Evolutionary conservation across 2,113 vertebrate genomes (phyloP).

Genomic region (Zapus hudsonius): DNA sequence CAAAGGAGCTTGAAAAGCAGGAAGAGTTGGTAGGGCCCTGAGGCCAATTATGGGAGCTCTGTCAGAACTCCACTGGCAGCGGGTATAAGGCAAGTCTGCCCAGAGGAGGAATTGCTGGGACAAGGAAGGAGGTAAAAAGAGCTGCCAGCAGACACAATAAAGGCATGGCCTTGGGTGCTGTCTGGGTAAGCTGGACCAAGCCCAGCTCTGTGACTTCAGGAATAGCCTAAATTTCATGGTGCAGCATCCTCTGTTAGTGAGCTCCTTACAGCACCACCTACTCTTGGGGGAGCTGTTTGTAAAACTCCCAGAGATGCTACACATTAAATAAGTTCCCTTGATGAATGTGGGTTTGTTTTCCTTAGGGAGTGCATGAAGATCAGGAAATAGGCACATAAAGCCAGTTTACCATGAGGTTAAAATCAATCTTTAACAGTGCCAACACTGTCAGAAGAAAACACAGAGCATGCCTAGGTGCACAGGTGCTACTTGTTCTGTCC

Average conservation of each 20-base stretch:
- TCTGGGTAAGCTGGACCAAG: no score
- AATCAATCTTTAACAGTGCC: background rate
- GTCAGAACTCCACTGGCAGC: rapidly evolving
- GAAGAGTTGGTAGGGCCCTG: background rate
- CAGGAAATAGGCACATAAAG: background rate
- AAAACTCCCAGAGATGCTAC: background rate
- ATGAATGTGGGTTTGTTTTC: background rate
- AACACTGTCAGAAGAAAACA: background rate
- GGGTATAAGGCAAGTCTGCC: background rate
- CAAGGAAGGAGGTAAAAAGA: background rate
- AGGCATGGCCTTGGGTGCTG: rapidly evolving
- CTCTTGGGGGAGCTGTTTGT: background rate
- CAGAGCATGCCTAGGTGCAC: background rate
- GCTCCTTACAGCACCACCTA: background rate
- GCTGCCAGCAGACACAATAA: background rate
- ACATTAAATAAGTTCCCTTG: background rate
- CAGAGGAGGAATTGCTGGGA: background rate
- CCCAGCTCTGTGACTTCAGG: background rate
- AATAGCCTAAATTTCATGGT: background rate
- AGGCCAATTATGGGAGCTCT: background rate
- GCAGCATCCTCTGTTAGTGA: no score
- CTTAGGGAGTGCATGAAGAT: background rate
- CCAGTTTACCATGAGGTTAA: background rate
- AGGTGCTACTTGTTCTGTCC: rapidly evolving
- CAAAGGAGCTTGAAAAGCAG: background rate